These are phyloP conservation scores for Eudasyphora cyanicolor DNA, from an alignment of 2,888 invertebrate species.

Conservation along the genomic window DNA sequence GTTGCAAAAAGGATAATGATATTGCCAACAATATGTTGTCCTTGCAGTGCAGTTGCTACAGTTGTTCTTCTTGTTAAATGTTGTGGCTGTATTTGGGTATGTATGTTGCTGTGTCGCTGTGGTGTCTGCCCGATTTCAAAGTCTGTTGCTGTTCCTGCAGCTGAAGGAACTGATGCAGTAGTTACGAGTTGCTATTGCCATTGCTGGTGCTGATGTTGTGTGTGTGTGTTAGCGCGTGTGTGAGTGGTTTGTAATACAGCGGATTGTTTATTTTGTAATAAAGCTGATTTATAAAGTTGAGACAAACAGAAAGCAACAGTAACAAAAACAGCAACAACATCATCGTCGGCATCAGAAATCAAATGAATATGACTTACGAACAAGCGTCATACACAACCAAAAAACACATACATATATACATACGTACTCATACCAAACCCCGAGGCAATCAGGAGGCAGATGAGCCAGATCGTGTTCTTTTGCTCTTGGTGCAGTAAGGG, in stretches of 20 bases:
- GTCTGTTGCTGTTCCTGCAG: not conserved
- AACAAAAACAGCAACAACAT: not conserved
- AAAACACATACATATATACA: not conserved
- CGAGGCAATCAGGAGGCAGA: slow-evolving; percentile 11
- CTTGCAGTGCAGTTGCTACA: slow-evolving; percentile 18
- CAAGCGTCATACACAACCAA: not conserved
- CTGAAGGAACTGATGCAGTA: not conserved
- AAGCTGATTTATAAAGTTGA: slow-evolving; percentile 65
- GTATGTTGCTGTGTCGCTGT: not conserved
- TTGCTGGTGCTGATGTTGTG: not conserved
- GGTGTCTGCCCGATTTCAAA: too few species aligned
- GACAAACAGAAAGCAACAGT: slow-evolving; percentile 46
- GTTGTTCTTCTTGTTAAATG: not conserved
- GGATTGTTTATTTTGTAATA: slow-evolving; percentile 64
- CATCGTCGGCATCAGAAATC: slow-evolving; percentile 5
- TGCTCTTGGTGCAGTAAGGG: not conserved
- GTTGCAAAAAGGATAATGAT: slow-evolving; percentile 53
- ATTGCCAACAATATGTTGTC: slow-evolving; percentile 53
- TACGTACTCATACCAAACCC: not conserved
- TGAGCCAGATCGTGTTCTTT: not conserved
- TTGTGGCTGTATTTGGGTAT: not conserved
- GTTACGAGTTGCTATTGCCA: not conserved
- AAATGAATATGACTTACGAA: slow-evolving; percentile 16
- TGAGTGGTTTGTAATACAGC: slow-evolving; percentile 10
- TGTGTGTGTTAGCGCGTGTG: not conserved